Evolutionary conservation across 2,113 vertebrate species (phyloP), one percentile per base, ranked within the genome.

Genomic region (Pao palembangensis): DNA sequence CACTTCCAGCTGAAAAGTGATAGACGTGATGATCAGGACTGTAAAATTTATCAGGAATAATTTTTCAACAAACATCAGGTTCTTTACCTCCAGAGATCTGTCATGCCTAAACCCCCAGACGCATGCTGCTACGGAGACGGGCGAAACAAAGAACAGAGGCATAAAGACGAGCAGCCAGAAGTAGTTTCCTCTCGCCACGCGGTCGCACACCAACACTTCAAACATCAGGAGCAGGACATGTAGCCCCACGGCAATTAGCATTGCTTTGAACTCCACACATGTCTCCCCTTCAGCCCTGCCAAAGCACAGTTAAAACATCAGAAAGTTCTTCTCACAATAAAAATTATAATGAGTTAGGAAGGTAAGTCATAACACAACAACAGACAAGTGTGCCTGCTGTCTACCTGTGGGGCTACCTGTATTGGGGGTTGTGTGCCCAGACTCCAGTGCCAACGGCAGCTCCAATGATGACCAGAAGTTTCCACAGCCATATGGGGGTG

Each of bases 81-180:
- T 7, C 18, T 70, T 89, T 58, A 98, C 97, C 94, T 99, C 97
- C 11, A 99, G 89, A 2, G 96, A 98, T 58, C 97, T 89, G 87
- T 99, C 97, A 6, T 99, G 97, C 56, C 97, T 90, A 82, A 99
- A 99, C 8, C 97, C 97, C 97, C 97, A 99, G 20, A 98, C 96
- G 1, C 97, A 99, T 0, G 97, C 97, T 3, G 97, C 97, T 5
- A 99, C 96, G 0, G 97, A 98, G 12, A 99, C 95, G 0, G 96
- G 97, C 1, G 97, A 99, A 41, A 99, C 96, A 47, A 98, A 98
- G 91, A 99, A 99, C 8, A 99, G 90, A 0, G 96, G 96, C 96
- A 98, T 98, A 85, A 99, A 99, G 82, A 99, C 97, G 23, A 99
- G 88, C 0, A 99, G 93, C 96, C 97, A 98, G 84, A 94, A 96